phyloP scores from a whole-genome alignment of 2,113 vertebrate species.

The Melanocharis versteri region DNA sequence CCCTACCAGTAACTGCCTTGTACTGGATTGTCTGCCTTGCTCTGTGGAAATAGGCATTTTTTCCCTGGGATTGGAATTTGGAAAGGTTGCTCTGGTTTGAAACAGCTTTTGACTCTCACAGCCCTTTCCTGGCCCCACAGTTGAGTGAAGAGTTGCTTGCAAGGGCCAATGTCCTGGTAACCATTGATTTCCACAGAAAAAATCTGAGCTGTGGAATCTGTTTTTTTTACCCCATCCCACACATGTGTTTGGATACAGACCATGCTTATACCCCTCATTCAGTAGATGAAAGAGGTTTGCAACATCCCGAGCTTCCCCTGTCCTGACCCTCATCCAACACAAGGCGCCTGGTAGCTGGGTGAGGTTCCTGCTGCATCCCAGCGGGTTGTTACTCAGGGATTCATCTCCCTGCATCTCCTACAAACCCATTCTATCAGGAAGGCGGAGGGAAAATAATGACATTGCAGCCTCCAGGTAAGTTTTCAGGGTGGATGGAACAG shows the following conservation, averaged over 20 bases:
- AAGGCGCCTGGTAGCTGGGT: neutral
- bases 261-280: neutral
- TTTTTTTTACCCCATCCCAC: neutral
- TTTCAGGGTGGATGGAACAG: neutral
- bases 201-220: neutral
- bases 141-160: neutral
- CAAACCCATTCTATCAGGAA: neutral
- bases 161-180: neutral
- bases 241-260: rapidly evolving
- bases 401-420: neutral
- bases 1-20: constrained; percentile 31
- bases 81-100: neutral
- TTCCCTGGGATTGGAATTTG: neutral
- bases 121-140: neutral
- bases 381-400: neutral
- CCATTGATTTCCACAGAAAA: neutral
- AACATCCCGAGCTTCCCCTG: neutral
- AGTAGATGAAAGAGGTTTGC: neutral
- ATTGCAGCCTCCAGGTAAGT: constrained; percentile 30
- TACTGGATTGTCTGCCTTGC: neutral
- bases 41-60: neutral
- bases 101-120: neutral
- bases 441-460: neutral
- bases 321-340: neutral
- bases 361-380: neutral